These are phyloP conservation scores for Alosa sapidissima DNA, from an alignment of 2,797 vertebrate species.

Conservation along the genomic window DNA sequence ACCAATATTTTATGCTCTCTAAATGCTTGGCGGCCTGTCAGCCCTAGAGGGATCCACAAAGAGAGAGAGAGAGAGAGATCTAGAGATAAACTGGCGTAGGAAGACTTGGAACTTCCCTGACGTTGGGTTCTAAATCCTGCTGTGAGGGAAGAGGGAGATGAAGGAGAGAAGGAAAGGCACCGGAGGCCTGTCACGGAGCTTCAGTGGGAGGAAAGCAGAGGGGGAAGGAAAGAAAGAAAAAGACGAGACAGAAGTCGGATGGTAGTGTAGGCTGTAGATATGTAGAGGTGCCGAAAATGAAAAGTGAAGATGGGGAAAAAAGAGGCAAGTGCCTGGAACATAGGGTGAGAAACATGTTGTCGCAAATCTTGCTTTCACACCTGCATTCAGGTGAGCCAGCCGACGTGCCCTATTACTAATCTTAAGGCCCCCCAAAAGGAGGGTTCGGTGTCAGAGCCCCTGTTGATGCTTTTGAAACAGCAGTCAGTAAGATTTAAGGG, in stretches of 20 bases:
- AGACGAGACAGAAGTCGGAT: background rate
- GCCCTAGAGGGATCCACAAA: conserved; percentile 30
- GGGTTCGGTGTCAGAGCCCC: background rate
- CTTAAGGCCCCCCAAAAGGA: background rate
- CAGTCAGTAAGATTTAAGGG: conserved; percentile 7
- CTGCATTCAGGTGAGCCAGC: background rate
- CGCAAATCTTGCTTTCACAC: background rate
- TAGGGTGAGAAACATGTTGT: background rate
- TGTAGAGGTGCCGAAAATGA: background rate
- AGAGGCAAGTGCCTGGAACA: background rate
- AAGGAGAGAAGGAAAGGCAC: conserved; percentile 6
- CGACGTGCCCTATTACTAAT: background rate
- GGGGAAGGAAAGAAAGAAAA: background rate
- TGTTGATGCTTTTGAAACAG: background rate
- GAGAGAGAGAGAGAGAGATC: conserved; percentile 11
- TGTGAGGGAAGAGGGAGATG: background rate
- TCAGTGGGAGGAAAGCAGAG: background rate
- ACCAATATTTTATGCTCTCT: conserved; percentile 38
- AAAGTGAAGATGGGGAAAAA: background rate
- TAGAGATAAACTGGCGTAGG: conserved; percentile 12
- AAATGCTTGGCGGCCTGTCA: conserved; percentile 31
- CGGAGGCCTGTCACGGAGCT: background rate
- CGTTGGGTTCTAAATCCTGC: conserved; percentile 22
- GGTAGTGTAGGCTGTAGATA: background rate
- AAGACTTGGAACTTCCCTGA: background rate